phyloP scores from a whole-genome alignment of 2,888 invertebrate genomes.

The Metellina segmentata region DNA sequence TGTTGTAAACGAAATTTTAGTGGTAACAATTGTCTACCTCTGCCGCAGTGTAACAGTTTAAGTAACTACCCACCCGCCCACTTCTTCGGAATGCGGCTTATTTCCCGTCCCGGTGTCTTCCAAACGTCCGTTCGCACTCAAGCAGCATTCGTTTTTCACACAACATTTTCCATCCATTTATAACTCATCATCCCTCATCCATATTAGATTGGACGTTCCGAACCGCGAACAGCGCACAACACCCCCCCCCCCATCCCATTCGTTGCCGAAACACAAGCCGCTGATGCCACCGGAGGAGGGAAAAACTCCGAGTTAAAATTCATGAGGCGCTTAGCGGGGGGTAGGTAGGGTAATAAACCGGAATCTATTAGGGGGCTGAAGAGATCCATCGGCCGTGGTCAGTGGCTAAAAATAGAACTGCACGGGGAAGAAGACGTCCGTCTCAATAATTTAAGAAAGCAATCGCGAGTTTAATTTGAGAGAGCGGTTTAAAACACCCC shows the following conservation, averaged over 20 bases:
- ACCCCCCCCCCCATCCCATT: background rate
- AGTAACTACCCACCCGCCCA: no score
- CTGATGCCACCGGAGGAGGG: constrained; percentile 1
- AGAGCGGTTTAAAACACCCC: constrained; percentile 71
- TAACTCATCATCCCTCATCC: background rate
- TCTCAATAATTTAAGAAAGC: constrained; percentile 71
- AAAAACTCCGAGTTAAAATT: constrained; percentile 63
- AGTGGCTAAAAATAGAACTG: constrained; percentile 64
- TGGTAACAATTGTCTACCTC: no score
- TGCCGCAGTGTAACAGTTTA: no score
- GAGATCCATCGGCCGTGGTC: constrained; percentile 49
- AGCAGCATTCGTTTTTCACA: background rate
- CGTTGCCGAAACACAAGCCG: constrained; percentile 1
- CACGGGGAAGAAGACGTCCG: constrained; percentile 57
- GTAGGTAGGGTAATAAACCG: constrained; percentile 61
- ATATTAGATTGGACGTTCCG: background rate
- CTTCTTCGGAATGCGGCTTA: no score
- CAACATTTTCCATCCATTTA: background rate
- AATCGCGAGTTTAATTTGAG: constrained; percentile 71
- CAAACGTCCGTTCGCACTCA: no score
- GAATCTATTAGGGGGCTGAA: constrained; percentile 65
- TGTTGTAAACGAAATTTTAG: no score
- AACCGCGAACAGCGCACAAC: no score
- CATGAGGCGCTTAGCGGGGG: constrained; percentile 44
- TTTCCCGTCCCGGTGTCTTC: no score